Base-by-base conservation (phyloP, 2,888 invertebrate species). In the Cheilosia urbana region DNA sequence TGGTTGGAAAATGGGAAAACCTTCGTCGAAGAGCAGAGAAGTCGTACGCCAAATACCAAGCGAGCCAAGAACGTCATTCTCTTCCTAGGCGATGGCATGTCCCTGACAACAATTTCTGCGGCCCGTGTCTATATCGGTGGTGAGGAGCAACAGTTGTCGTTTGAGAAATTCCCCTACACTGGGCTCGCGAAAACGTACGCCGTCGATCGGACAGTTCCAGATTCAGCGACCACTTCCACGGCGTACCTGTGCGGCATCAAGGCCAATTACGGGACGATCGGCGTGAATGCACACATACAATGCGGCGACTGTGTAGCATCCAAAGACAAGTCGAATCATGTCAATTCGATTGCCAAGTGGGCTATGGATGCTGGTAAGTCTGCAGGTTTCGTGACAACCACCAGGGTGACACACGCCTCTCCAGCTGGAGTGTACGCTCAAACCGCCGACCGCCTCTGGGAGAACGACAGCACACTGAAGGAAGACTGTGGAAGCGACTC, bases 1-100 rank as follows among this genome's bases (percentile, higher is more conserved):
- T 92, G 92, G 92, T 73, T 89, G 1, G 65, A 89, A 0, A 85
- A 89, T 6, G 89, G 89, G 11, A 88, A 87, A 3, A 76, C 88
- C 21, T 90, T 90, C 66, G 79, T 92, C 11, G 77, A 88, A 21
- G 83, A 90, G n/a, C 92, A 93, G 37, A 78, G 91, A n/a, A 84
- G 87, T 6, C 87, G 82, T 1, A 17, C 80, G 45, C 42, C 79
- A 0, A 92, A 91, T 17, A 92, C 89, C 1, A 93, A 93, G 55
- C 93, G 92, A 85, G 96, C 96, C 0, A 95, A 95, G 90, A 97
- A 97, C 91, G 93, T 97, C 0, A 96, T 97, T 72, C 90, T 97
- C 77, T 97, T 97, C 89, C 93, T 98, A 15, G 97, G 97, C 0
- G 98, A 98, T 90, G 98, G 97, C 1, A 96, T 98, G 97, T 96